These are phyloP conservation scores for Holacanthella duospinosa DNA, from an alignment of 2,888 invertebrate species.

Conservation along the genomic window DNA sequence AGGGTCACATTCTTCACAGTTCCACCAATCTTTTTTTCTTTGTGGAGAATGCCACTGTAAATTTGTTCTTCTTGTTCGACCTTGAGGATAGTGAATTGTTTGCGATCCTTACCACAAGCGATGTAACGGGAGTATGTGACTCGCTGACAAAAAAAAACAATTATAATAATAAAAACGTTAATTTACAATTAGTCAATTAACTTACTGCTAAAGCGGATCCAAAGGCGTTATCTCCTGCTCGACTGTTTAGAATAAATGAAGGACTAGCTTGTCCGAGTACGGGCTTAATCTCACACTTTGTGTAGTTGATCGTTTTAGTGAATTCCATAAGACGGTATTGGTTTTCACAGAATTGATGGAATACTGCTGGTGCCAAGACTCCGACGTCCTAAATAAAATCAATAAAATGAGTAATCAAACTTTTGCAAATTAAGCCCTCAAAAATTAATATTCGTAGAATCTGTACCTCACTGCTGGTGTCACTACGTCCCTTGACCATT, in stretches of 20 bases:
- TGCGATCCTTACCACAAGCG: constrained; percentile 29
- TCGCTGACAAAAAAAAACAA: constrained; percentile 12
- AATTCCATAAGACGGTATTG: constrained; percentile 38
- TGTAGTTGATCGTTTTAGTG: constrained; percentile 43
- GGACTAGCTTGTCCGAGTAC: constrained; percentile 31
- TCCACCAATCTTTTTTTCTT: constrained; percentile 25
- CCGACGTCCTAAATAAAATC: background rate
- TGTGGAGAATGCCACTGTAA: background rate
- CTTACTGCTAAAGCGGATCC: constrained; percentile 37
- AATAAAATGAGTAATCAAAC: background rate
- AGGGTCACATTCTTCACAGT: constrained; percentile 31
- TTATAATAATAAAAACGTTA: background rate
- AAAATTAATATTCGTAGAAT: background rate
- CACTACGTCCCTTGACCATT: background rate
- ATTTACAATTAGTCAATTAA: background rate
- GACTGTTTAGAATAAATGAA: constrained; percentile 24
- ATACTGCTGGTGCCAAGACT: constrained; percentile 12
- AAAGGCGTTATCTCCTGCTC: constrained; percentile 35
- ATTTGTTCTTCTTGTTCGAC: constrained; percentile 14
- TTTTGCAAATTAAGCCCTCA: too few relatives aligned
- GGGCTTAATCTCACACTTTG: constrained; percentile 41
- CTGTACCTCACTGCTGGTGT: background rate
- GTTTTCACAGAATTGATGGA: constrained; percentile 26
- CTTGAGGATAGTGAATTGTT: constrained; percentile 18
- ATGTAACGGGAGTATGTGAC: constrained; percentile 27